A percentile compares a stretch with the other conserved stretches of the same genome.
These are phyloP conservation scores for Platysteira castanea DNA, from an alignment of 2,113 vertebrate species.

Conservation along the genomic window DNA sequence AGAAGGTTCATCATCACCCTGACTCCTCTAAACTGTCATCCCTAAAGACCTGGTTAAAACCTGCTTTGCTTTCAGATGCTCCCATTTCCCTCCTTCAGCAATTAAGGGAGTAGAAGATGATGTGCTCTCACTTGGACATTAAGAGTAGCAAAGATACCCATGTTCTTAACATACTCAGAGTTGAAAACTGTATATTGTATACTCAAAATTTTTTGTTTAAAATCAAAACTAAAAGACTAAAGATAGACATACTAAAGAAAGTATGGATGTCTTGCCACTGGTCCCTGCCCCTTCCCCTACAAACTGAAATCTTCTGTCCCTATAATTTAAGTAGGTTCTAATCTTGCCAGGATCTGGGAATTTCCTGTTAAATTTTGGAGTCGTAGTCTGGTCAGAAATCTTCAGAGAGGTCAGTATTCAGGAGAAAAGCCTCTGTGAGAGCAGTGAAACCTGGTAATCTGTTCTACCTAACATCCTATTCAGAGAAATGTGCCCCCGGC, in stretches of 20 bases:
- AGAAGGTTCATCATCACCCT: neutral
- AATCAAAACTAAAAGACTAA: no score
- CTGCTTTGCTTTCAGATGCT: neutral
- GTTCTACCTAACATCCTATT: fast-evolving
- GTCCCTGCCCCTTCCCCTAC: neutral
- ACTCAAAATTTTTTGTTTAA: neutral
- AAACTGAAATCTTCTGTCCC: neutral
- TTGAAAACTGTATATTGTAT: neutral
- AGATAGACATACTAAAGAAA: no score
- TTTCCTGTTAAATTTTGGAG: neutral
- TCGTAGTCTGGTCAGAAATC: neutral
- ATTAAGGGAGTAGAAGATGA: neutral
- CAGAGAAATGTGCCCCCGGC: neutral
- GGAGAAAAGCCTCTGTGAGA: neutral
- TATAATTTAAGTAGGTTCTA: neutral
- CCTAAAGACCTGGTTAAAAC: neutral
- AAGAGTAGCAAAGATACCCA: neutral
- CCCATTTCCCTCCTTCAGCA: neutral
- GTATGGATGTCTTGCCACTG: neutral
- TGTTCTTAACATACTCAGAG: fast-evolving
- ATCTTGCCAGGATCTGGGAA: neutral
- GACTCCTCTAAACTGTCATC: neutral
- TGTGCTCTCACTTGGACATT: neutral
- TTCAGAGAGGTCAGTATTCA: neutral
- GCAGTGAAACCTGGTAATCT: neutral